A percentile compares a stretch with the other conserved stretches of the same genome.
These are phyloP conservation scores for Hypsopygia costalis DNA, from an alignment of 2,888 invertebrate genomes.

Conservation along the genomic window DNA sequence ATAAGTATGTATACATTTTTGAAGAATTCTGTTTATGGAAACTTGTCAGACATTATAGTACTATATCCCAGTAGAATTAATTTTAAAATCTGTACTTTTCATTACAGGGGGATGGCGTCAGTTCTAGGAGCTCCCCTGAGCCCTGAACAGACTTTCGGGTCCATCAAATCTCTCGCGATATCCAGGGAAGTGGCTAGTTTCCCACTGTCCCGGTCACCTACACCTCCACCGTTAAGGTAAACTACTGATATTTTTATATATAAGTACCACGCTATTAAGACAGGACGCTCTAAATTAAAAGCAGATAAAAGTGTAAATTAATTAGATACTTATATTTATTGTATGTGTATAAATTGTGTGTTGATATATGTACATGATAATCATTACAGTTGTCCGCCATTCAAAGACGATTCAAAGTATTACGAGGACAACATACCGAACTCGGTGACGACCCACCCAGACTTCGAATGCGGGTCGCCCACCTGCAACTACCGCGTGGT, in stretches of 20 bases:
- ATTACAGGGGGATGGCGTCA: slow-evolving; percentile 84
- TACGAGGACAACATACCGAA: slow-evolving; percentile 64
- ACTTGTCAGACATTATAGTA: too few species aligned
- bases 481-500: slow-evolving; percentile 70
- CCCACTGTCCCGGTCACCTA: slow-evolving; percentile 87
- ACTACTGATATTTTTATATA: too few species aligned
- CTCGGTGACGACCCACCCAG: slow-evolving; percentile 49
- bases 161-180: slow-evolving; percentile 86
- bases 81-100: too few species aligned
- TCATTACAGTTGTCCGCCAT: slow-evolving; percentile 62
- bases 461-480: slow-evolving; percentile 66
- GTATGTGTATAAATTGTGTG: neutral
- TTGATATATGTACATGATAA: neutral
- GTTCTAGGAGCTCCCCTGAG: slow-evolving; percentile 84
- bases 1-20: too few species aligned
- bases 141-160: slow-evolving; percentile 87
- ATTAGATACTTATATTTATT: too few species aligned
- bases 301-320: too few species aligned
- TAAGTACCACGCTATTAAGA: too few species aligned
- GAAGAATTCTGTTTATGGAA: too few species aligned
- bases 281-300: too few species aligned
- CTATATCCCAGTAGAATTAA: too few species aligned
- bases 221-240: slow-evolving; percentile 83
- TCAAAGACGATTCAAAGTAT: slow-evolving; percentile 60
- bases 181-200: slow-evolving; percentile 88